Conservation (phyloP, 2,888 invertebrate genomes). For the Alloplasta piceator region DNA sequence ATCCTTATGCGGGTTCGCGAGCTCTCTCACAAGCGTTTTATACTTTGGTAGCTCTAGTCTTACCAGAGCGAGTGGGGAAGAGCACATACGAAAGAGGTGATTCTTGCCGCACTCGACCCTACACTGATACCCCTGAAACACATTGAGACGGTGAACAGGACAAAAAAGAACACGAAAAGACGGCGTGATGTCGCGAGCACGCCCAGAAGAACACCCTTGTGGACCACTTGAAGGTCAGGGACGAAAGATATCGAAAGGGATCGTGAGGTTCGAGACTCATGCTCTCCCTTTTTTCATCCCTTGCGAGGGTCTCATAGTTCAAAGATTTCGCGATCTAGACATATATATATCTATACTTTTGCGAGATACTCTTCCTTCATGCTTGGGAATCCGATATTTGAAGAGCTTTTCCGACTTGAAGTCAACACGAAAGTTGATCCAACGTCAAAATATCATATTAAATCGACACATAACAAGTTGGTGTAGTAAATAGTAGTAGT, state of each 20-base stretch:
- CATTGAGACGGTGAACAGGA: constrained; percentile 16
- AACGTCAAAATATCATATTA: constrained; percentile 10
- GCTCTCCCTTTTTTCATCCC: not conserved
- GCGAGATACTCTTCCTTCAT: not conserved
- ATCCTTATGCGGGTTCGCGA: constrained; percentile 54
- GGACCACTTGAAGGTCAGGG: constrained; percentile 58
- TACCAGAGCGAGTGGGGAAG: constrained; percentile 8
- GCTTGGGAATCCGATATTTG: constrained; percentile 4
- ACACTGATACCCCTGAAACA: constrained; percentile 28
- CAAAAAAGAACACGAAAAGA: constrained; percentile 24
- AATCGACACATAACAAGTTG: no score
- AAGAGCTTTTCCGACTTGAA: constrained; percentile 1
- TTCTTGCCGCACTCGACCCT: constrained; percentile 46
- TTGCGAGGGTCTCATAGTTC: constrained; percentile 27
- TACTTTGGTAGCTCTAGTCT: constrained; percentile 44
- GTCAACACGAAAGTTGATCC: constrained; percentile 18
- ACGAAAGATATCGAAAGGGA: constrained; percentile 44
- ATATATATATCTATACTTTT: constrained; percentile 16
- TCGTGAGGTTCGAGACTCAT: constrained; percentile 33
- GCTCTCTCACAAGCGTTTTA: not conserved
- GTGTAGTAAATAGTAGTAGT: no score
- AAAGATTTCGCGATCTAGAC: not conserved
- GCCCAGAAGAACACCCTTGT: constrained; percentile 38
- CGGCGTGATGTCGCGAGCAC: constrained; percentile 25
- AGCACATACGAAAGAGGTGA: constrained; percentile 43